Conservation (phyloP, 2,888 invertebrate genomes). For the Cephus nigrinus region DNA sequence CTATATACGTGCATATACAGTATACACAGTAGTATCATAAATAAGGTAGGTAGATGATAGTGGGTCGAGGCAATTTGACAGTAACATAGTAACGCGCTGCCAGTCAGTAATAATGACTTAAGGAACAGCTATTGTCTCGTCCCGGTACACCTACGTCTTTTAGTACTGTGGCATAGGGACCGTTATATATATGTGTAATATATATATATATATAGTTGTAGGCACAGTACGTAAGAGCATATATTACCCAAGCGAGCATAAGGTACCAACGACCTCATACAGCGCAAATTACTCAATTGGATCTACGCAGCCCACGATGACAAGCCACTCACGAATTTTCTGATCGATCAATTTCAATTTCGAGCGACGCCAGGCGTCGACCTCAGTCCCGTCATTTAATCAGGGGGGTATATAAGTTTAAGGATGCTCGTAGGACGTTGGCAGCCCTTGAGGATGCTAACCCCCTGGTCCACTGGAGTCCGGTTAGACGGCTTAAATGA, state of each 20-base stretch:
- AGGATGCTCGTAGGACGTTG: too few relatives aligned
- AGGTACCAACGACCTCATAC: conserved; percentile 44
- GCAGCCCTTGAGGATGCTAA: too few relatives aligned
- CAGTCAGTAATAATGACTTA: conserved; percentile 34
- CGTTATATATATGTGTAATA: too few relatives aligned
- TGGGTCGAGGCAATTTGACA: conserved; percentile 3
- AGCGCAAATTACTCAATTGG: conserved; percentile 41
- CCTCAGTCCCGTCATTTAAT: background rate
- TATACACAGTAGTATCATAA: too few relatives aligned
- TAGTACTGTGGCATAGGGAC: too few relatives aligned
- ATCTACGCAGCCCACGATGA: conserved; percentile 19
- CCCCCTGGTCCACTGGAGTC: too few relatives aligned
- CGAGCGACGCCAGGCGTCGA: background rate
- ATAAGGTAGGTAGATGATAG: background rate
- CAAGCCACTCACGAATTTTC: conserved; percentile 26
- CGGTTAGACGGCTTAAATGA: too few relatives aligned
- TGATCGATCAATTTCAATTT: conserved; percentile 45
- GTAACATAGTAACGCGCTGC: conserved; percentile 24
- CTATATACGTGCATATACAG: too few relatives aligned
- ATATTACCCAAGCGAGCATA: conserved; percentile 11
- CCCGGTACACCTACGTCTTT: conserved; percentile 32
- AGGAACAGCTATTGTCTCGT: conserved; percentile 39
- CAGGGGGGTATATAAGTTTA: too few relatives aligned
- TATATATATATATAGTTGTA: too few relatives aligned
- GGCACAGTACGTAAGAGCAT: too few relatives aligned